Conservation (phyloP, 2,797 vertebrate species). For the Acipenser oxyrinchus region DNA sequence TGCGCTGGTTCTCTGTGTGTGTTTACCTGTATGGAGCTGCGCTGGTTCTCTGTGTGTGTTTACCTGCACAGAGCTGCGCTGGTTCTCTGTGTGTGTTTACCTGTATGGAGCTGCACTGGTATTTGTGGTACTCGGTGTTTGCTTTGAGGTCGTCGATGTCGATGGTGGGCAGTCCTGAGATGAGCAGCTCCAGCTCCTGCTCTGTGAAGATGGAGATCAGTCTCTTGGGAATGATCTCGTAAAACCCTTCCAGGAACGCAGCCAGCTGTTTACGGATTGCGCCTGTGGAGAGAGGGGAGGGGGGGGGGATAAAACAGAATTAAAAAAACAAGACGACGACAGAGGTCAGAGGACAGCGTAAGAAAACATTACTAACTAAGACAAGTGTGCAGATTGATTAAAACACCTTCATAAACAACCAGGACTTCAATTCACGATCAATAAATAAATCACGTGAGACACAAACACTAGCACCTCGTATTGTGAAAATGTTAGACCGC, state of each 20-base stretch:
- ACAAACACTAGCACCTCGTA: too few relatives aligned
- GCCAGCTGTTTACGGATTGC: conserved; percentile 92
- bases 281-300: conserved; percentile 47
- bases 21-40: too few relatives aligned
- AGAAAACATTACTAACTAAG: too few relatives aligned
- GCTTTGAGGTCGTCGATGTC: conserved; percentile 96
- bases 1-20: too few relatives aligned
- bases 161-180: conserved; percentile 90
- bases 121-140: conserved; percentile 97
- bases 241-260: conserved; percentile 91
- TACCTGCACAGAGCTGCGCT: too few relatives aligned
- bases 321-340: too few relatives aligned
- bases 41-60: too few relatives aligned
- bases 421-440: too few relatives aligned
- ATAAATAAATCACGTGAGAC: too few relatives aligned
- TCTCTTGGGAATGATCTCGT: conserved; percentile 95
- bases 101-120: conserved; percentile 97
- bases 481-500: too few relatives aligned
- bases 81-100: conserved; percentile 38
- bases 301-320: neutral
- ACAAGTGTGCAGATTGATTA: too few relatives aligned
- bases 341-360: neutral
- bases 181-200: conserved; percentile 92
- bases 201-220: conserved; percentile 98
- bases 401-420: too few relatives aligned